Evolutionary conservation across 1,140 invertebrate species (phyloP).

Genomic region (Ditylenchus dipsaci): DNA sequence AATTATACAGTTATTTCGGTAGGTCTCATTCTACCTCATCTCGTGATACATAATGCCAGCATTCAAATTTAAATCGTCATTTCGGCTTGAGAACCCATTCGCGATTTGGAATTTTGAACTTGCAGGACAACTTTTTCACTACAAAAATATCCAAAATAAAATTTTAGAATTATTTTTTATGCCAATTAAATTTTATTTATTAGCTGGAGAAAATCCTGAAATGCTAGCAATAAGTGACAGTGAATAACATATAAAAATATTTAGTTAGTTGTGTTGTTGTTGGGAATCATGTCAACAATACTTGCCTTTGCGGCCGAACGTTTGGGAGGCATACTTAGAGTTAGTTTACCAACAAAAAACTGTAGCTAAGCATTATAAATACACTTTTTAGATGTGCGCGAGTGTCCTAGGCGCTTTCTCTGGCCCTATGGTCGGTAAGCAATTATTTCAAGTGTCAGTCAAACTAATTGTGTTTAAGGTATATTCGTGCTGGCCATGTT

Average conservation of each 20-base stretch:
- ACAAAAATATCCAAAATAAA: no score
- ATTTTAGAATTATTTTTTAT: no score
- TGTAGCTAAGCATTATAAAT: background rate
- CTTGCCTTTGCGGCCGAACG: background rate
- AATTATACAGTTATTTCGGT: no score
- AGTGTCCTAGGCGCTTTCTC: background rate
- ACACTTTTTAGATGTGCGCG: background rate
- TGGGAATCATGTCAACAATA: background rate
- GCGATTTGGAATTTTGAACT: no score
- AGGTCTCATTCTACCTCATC: no score
- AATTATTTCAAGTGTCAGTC: background rate
- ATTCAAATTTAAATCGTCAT: no score
- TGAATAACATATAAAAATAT: background rate
- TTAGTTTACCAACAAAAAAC: background rate
- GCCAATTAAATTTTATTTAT: no score
- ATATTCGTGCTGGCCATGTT: slow-evolving; percentile 1
- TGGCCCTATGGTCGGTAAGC: background rate
- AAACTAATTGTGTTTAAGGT: background rate
- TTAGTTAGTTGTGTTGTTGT: background rate
- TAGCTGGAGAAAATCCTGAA: no score
- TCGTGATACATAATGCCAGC: no score
- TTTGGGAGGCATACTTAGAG: background rate
- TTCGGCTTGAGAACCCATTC: no score
- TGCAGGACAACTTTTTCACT: no score
- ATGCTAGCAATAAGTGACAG: no score